Evolutionary conservation across 2,888 invertebrate genomes (phyloP).

Genomic region (Pterostichus niger): DNA sequence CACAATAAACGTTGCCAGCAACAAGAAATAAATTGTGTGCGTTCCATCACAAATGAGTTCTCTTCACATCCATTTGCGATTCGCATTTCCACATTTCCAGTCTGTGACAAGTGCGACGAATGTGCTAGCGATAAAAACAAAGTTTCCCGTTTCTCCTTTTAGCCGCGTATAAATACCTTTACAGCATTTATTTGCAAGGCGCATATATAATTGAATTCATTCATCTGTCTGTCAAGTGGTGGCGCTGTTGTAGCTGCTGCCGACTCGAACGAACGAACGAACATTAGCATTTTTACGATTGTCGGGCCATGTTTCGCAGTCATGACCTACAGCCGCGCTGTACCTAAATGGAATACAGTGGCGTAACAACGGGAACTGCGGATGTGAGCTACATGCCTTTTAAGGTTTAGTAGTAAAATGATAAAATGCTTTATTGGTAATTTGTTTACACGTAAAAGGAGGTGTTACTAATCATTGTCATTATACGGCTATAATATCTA

Average conservation of each 20-base stretch:
- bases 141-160: conserved; percentile 23
- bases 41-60: conserved; percentile 33
- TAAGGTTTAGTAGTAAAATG: conserved; percentile 12
- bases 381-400: conserved; percentile 36
- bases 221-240: conserved; percentile 39
- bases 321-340: conserved; percentile 15
- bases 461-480: conserved; percentile 20
- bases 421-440: neutral
- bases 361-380: conserved; percentile 32
- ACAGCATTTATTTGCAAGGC: conserved; percentile 38
- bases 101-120: neutral
- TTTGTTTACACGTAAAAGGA: conserved; percentile 12
- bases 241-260: neutral
- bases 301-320: neutral
- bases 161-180: conserved; percentile 15
- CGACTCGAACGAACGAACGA: neutral
- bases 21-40: conserved; percentile 23
- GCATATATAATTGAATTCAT: conserved; percentile 50
- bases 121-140: conserved; percentile 15
- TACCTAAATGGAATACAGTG: conserved; percentile 41
- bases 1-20: neutral
- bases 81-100: too few species aligned
- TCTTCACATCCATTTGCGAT: conserved; percentile 24
- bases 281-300: conserved; percentile 45
- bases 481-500: neutral